A percentile compares a stretch with the other conserved stretches of the same genome.
phyloP scores from a whole-genome alignment of 2,888 invertebrate genomes.

The Eumacrocentrus americanus region DNA sequence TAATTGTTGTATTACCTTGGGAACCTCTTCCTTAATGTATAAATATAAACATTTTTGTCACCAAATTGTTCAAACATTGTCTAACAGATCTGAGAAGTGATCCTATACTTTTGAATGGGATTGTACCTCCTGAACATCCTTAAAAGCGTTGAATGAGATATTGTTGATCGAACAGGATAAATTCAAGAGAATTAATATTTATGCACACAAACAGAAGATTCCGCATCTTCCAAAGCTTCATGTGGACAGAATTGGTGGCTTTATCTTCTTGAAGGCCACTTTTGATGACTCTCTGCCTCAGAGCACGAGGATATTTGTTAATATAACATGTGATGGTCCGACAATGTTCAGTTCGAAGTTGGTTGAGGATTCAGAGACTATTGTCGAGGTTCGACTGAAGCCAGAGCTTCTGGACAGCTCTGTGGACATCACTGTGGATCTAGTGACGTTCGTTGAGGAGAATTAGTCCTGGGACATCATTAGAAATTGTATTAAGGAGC shows the following conservation, averaged over 20 bases:
- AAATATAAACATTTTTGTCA: too few relatives aligned
- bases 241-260: conserved; percentile 39
- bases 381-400: conserved; percentile 42
- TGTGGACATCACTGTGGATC: conserved; percentile 40
- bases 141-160: too few relatives aligned
- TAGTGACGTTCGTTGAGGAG: conserved; percentile 45
- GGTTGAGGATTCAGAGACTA: conserved; percentile 39
- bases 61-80: too few relatives aligned
- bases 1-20: too few relatives aligned
- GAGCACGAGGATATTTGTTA: conserved; percentile 41
- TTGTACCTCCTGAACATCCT: too few relatives aligned
- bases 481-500: conserved; percentile 45
- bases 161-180: conserved; percentile 41
- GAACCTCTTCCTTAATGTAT: too few relatives aligned
- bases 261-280: conserved; percentile 40
- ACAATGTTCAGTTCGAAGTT: conserved; percentile 45
- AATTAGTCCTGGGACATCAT: conserved; percentile 50
- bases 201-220: conserved; percentile 42
- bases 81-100: too few relatives aligned
- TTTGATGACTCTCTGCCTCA: conserved; percentile 45
- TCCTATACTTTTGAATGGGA: too few relatives aligned
- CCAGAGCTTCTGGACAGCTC: conserved; percentile 23
- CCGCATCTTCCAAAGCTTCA: conserved; percentile 39
- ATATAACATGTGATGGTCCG: conserved; percentile 36
- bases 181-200: conserved; percentile 50